Evolutionary conservation across 1,140 invertebrate genomes (phyloP).

Genomic region (Drosophila elegans): DNA sequence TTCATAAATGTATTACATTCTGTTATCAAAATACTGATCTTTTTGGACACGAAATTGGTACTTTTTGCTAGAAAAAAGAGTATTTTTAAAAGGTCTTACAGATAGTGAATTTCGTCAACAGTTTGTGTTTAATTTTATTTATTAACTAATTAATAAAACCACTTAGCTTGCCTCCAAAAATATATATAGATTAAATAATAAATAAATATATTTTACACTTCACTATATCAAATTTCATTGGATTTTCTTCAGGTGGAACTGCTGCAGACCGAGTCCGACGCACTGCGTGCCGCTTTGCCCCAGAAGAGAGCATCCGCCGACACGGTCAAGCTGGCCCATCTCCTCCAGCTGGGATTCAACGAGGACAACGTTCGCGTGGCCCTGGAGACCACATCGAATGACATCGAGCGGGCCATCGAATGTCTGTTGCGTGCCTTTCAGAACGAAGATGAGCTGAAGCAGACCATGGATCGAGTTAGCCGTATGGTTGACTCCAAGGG

Average conservation of each 20-base stretch:
- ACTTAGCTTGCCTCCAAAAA: too few relatives aligned
- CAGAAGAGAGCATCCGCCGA: slow-evolving; percentile 3
- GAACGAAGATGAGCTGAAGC: slow-evolving; percentile 60
- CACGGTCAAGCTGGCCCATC: slow-evolving; percentile 68
- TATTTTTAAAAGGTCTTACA: too few relatives aligned
- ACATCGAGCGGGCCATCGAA: slow-evolving; percentile 87
- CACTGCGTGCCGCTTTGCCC: slow-evolving; percentile 40
- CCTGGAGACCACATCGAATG: slow-evolving; percentile 86
- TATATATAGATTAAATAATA: too few relatives aligned
- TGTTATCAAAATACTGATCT: too few relatives aligned
- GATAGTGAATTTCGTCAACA: too few relatives aligned
- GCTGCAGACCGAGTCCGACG: slow-evolving; percentile 48
- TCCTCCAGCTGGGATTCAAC: slow-evolving; percentile 88
- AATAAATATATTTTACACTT: too few relatives aligned
- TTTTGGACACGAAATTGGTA: too few relatives aligned
- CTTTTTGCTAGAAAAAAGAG: too few relatives aligned
- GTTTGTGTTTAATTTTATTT: too few relatives aligned
- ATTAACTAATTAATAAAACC: too few relatives aligned
- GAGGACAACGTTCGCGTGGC: slow-evolving; percentile 86
- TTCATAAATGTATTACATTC: too few relatives aligned
- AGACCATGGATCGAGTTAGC: slow-evolving; percentile 41
- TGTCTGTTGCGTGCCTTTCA: slow-evolving; percentile 82
- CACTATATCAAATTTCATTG: too few relatives aligned
- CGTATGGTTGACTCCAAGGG: slow-evolving; percentile 6
- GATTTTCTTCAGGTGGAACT: slow-evolving; percentile 62